Base-by-base conservation (phyloP, 2,888 invertebrate genomes). In the Orthonevra nobilis region DNA sequence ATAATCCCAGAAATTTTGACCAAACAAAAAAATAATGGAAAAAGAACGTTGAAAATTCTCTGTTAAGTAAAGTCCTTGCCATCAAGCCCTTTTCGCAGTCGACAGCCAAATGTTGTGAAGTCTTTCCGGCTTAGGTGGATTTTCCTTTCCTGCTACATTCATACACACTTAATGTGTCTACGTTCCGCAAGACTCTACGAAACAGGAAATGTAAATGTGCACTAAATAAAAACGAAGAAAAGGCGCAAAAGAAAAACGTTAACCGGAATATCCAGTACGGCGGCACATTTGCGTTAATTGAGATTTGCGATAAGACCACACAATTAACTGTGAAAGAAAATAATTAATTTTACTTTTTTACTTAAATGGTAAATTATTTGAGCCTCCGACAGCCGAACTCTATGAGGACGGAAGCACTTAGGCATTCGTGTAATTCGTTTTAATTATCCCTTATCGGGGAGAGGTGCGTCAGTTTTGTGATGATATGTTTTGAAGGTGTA, bases 201-300 rank as follows among this genome's bases (percentile, higher is more conserved):
- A 63, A 52, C 77, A 64, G 77, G 70, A 72, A 64, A 77, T 64
- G 70, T 64, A 77, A 72, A 77, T 64, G 63, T 50, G 61, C 46
- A 52, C 60, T 60, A 60, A 74, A 63, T 40, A 48, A 64, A 60
- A 52, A 17, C 17, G 19, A 44, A 40, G 23, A 26, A 44, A 20
- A 52, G n/a, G n/a, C n/a, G 30, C 38, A 23, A 30, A 44, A 3
- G 12, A 60, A 34, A 20, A 28, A 56, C 23, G 14, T n/a, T n/a
- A 48, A 32, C 56, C 34, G 56, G 50, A 63, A 61, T 69, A 40
- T 44, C 36, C 32, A 40, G 12, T 30, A 54, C 61, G 50, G 19
- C 58, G 63, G 58, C 64, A 77, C 77, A 70, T 77, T 77, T 70
- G 42, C 64, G 64, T 77, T 77, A 77, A 77, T 77, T 77, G 77